Evolutionary conservation across 2,888 invertebrate genomes (phyloP).

Genomic region (Idaea biselata): DNA sequence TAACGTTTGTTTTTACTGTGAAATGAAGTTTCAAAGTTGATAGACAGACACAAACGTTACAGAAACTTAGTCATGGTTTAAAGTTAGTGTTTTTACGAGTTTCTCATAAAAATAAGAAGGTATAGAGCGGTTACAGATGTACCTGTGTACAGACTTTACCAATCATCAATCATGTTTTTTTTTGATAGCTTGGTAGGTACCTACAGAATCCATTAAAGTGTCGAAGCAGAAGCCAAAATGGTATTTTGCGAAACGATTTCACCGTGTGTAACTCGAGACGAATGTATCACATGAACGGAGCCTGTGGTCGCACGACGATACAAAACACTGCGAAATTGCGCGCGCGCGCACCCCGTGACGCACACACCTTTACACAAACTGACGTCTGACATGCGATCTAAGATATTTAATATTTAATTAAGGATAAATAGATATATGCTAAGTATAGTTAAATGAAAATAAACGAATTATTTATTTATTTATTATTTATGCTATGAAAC

Average conservation of each 20-base stretch:
- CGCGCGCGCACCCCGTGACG: slow-evolving; percentile 48
- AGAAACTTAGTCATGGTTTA: no score
- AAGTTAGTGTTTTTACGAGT: no score
- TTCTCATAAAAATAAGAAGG: no score
- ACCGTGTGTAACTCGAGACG: slow-evolving; percentile 49
- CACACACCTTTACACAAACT: slow-evolving; percentile 28
- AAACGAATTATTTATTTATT: no score
- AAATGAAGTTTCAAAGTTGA: no score
- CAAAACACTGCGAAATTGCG: slow-evolving; percentile 58
- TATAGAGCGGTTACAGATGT: no score
- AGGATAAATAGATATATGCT: neutral
- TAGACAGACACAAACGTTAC: no score
- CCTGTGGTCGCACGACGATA: slow-evolving; percentile 58
- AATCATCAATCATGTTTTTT: neutral
- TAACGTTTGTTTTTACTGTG: no score
- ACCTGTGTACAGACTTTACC: no score
- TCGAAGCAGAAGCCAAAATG: slow-evolving; percentile 42
- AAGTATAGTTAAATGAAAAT: no score
- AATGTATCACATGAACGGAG: slow-evolving; percentile 47
- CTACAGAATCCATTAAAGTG: slow-evolving; percentile 34
- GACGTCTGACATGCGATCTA: slow-evolving; percentile 8
- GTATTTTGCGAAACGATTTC: slow-evolving; percentile 57
- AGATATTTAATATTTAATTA: neutral
- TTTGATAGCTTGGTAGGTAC: neutral
- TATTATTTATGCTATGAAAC: no score